phyloP scores from a whole-genome alignment of 2,888 invertebrate species.

The Hymenopus coronatus region DNA sequence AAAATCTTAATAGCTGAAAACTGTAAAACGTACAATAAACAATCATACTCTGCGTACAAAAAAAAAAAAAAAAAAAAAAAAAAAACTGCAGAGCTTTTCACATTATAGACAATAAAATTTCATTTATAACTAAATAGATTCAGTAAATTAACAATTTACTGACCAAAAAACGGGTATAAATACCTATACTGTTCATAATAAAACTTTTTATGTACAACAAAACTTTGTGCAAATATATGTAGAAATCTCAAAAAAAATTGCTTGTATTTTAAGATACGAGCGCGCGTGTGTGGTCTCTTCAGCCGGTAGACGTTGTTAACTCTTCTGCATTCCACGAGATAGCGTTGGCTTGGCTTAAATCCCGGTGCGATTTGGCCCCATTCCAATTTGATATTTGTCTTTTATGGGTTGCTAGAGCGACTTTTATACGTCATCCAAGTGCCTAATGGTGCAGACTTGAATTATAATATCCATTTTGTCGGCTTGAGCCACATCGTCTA shows the following conservation, averaged over 20 bases:
- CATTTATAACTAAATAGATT: no score
- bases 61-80: no score
- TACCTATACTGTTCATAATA: no score
- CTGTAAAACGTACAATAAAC: no score
- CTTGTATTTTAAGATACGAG: not conserved
- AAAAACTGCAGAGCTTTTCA: no score
- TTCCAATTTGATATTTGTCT: conserved; percentile 25
- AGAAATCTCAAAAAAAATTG: conserved; percentile 23
- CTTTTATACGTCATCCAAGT: conserved; percentile 5
- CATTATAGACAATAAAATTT: no score
- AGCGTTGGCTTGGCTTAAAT: conserved; percentile 18
- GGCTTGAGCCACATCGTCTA: not conserved
- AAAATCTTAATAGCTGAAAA: no score
- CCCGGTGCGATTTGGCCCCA: conserved; percentile 23
- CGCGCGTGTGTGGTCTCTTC: not conserved
- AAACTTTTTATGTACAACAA: not conserved
- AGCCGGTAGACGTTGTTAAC: not conserved
- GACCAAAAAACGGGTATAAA: no score
- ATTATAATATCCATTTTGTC: conserved; percentile 1
- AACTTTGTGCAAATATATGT: conserved; percentile 24
- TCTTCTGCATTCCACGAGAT: conserved; percentile 4
- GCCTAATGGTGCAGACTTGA: conserved; percentile 20
- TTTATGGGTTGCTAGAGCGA: conserved; percentile 15
- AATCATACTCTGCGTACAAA: no score
- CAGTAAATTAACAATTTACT: no score